A percentile compares a stretch with the other conserved stretches of the same genome.
phyloP scores from a whole-genome alignment of 1,140 invertebrate genomes.

The Schmidtea mediterranea region DNA sequence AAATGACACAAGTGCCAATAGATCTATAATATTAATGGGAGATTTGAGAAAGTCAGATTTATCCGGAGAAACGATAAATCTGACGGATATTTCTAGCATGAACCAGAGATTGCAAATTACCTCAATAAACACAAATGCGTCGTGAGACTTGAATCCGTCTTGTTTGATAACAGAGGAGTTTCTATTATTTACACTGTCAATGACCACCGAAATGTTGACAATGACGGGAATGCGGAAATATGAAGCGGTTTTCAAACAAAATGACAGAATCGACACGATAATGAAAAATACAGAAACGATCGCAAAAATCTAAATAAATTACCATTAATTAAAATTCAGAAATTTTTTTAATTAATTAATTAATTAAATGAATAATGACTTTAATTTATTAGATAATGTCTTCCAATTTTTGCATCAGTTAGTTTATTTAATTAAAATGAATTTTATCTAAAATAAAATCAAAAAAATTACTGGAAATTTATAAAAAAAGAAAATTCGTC shows the following conservation, averaged over 20 bases:
- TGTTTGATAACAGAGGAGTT: constrained; percentile 13
- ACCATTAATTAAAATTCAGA: not conserved
- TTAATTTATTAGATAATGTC: too few species aligned
- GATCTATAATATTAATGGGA: constrained; percentile 99
- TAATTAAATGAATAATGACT: too few species aligned
- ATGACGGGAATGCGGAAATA: constrained; percentile 61
- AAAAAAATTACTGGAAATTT: too few species aligned
- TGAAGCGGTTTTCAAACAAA: constrained; percentile 75
- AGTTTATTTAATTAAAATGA: too few species aligned
- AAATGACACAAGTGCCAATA: constrained; percentile 92
- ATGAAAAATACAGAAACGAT: constrained; percentile 69
- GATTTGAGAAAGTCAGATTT: constrained; percentile 83
- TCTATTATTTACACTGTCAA: not conserved
- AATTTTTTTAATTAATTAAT: too few species aligned
- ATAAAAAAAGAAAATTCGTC: too few species aligned
- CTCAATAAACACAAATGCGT: constrained; percentile 22
- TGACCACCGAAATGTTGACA: constrained; percentile 44
- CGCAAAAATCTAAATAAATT: constrained; percentile 39
- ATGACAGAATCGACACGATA: constrained; percentile 61
- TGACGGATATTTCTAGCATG: constrained; percentile 84
- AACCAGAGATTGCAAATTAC: constrained; percentile 40
- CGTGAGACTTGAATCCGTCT: constrained; percentile 20
- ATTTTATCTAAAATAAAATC: too few species aligned
- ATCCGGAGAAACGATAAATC: constrained; percentile 88
- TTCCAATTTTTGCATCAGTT: too few species aligned